Evolutionary conservation across 2,888 invertebrate genomes (phyloP), one percentile per base, ranked within the genome.

Genomic region (Melieria omissa): DNA sequence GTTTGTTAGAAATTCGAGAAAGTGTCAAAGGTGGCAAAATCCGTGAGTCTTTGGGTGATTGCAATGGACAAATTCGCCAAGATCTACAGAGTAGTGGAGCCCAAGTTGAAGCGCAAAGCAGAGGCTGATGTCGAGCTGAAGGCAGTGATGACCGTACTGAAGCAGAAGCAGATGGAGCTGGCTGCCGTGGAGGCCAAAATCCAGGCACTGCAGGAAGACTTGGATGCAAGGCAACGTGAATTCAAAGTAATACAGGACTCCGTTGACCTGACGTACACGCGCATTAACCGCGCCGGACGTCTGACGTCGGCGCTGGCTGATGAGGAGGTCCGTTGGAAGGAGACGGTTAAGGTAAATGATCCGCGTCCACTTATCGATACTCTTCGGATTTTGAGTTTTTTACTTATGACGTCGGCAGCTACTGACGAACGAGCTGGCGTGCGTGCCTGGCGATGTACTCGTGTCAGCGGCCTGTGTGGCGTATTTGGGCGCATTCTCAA

Each of bases 31-130:
- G 96, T 96, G 0, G 96, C 96, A 82, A 93, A 92, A 78, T 96
- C 96, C 8, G 92, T 97, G 88, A 96, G 96, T 78, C 90, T 96
- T 85, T 97, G 97, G 97, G 96, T 97, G 7, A 90, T 93, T 82
- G 97, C 97, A 0, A 93, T 97, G 77, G 95, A 96, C 80, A 92
- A 92, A 83, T 97, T 97, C 83, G 93, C 96, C 0, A 94, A 93
- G 87, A 93, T 96, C 0, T 95, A 92, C 86, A 90, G 92, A 83
- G 91, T 95, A 7, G 96, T 97, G 3, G 95, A 96, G 82, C 97
- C 97, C 0, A 97, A 97, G 86, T 91, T 94, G 69, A 88, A 92
- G 75, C 92, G 90, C 74, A 90, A 95, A 79, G 92, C 92, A 81
- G 92, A 89, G 73, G 96, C 96, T 0, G 93, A 96, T 78, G 88